Evolutionary conservation across 2,113 vertebrate genomes (phyloP).

Genomic region (Ctenomys sociabilis): DNA sequence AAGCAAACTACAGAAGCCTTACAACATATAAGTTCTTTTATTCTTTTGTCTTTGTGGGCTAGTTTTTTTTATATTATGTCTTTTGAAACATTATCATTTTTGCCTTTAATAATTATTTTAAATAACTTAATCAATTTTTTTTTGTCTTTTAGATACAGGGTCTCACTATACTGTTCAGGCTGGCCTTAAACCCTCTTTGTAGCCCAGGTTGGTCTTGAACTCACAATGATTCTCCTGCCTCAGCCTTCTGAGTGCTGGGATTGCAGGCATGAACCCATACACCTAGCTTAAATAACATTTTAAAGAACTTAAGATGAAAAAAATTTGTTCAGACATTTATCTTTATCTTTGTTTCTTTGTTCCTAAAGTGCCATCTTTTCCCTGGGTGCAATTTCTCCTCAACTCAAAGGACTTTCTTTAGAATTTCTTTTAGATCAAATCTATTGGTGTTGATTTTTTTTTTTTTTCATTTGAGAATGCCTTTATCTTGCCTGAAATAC

Average conservation of each 20-base stretch:
- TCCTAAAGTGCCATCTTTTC: neutral
- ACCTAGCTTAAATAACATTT: neutral
- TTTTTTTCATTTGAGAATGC: neutral
- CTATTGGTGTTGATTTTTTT: neutral
- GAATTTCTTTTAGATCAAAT: neutral
- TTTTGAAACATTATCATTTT: neutral
- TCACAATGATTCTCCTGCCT: too few species aligned
- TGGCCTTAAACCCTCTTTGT: too few species aligned
- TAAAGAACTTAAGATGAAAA: slow-evolving; percentile 13
- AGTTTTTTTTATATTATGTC: neutral
- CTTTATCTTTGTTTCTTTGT: neutral
- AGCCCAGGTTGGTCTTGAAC: too few species aligned
- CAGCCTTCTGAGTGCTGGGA: too few species aligned
- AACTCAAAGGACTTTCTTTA: neutral
- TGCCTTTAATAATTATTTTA: neutral
- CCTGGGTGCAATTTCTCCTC: neutral
- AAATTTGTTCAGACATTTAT: neutral
- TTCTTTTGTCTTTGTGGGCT: neutral
- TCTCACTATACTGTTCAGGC: too few species aligned
- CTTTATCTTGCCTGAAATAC: neutral
- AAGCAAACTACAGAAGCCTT: neutral
- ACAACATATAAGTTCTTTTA: neutral
- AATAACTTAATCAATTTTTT: neutral
- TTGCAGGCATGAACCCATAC: too few species aligned
- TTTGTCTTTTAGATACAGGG: too few species aligned